A percentile compares a stretch with the other conserved stretches of the same genome.
Conservation (phyloP, 2,113 vertebrate species). For the Cavia aperea region DNA sequence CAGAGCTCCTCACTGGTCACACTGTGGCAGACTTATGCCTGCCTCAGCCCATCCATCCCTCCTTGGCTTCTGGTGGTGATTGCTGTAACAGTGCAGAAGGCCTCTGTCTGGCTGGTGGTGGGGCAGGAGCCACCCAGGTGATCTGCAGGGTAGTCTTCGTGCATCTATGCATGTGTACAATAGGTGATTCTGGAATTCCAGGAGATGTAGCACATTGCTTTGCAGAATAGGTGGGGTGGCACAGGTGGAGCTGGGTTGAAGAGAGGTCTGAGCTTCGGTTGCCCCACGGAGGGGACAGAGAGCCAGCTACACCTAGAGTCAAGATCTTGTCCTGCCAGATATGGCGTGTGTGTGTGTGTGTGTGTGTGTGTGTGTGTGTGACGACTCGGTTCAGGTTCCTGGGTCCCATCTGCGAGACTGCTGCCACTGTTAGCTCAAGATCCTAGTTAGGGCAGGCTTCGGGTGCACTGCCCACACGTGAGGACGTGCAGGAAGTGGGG, state of each 20-base stretch:
- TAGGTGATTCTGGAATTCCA: background rate
- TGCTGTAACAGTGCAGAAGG: background rate
- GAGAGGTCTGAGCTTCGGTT: background rate
- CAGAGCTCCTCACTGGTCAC: background rate
- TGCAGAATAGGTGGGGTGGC: background rate
- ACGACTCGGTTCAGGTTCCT: too few relatives aligned
- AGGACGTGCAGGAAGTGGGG: background rate
- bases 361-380: too few relatives aligned
- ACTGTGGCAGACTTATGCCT: background rate
- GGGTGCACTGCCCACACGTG: background rate
- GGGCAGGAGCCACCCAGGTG: background rate
- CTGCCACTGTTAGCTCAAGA: accelerated
- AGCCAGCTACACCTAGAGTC: background rate
- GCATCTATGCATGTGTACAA: background rate
- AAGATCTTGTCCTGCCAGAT: background rate
- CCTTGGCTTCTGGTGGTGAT: background rate
- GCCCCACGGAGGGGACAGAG: background rate
- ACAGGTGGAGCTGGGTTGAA: background rate
- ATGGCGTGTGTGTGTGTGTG: too few relatives aligned
- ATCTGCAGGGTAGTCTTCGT: too few relatives aligned
- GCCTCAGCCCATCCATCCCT: background rate
- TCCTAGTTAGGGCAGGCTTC: too few relatives aligned
- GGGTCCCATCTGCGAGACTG: background rate
- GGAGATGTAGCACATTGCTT: background rate
- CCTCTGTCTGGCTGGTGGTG: background rate